Evolutionary conservation across 2,113 vertebrate species (phyloP).

Genomic region (Epinephelus lanceolatus): DNA sequence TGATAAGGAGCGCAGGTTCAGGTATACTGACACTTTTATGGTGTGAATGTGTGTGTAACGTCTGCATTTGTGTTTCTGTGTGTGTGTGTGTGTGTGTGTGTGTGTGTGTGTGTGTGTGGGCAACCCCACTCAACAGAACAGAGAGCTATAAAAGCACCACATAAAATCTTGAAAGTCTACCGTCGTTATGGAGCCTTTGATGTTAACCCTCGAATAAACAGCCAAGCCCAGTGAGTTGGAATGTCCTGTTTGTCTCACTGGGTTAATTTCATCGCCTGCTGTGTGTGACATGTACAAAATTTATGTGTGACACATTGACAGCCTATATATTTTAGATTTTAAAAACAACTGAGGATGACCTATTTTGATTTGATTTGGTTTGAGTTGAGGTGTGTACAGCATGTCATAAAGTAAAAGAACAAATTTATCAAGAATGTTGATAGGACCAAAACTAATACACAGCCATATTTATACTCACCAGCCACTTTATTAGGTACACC

Average conservation of each 20-base stretch:
- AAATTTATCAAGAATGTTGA: too few relatives aligned
- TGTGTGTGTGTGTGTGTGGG: not conserved
- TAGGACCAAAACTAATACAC: too few relatives aligned
- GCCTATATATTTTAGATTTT: not conserved
- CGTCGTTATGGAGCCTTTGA: conserved; percentile 13
- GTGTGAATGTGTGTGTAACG: conserved; percentile 30
- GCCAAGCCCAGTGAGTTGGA: not conserved
- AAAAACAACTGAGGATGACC: not conserved
- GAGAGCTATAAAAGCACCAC: conserved; percentile 27
- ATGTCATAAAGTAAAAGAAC: too few relatives aligned
- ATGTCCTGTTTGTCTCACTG: not conserved
- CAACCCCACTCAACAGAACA: not conserved
- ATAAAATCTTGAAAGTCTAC: not conserved
- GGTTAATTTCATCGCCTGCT: not conserved
- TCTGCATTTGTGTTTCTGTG: conserved; percentile 27
- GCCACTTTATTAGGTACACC: too few relatives aligned
- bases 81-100: conserved; percentile 7
- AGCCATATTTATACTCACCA: too few relatives aligned
- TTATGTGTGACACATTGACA: not conserved
- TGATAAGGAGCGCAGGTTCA: conserved; percentile 49
- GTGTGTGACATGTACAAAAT: not conserved
- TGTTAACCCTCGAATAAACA: conserved; percentile 25
- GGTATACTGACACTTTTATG: conserved; percentile 45
- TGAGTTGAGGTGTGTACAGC: too few relatives aligned
- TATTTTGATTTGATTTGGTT: not conserved